Base-by-base conservation (phyloP, 2,113 vertebrate genomes). In the Nothoprocta pentlandii region DNA sequence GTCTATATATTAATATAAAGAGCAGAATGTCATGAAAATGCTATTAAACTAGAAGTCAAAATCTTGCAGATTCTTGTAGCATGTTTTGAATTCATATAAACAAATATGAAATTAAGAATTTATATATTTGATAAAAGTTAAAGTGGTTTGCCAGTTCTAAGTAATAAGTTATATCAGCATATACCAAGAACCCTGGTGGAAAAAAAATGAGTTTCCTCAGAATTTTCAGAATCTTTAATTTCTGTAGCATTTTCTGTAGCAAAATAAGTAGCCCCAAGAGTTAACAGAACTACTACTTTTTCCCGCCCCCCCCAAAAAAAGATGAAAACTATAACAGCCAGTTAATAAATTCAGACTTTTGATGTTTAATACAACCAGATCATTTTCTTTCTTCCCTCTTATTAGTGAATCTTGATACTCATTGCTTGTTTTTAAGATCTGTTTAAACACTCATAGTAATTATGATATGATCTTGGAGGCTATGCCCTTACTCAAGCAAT, bases 81-180 rank as follows among this genome's bases (percentile, higher is more conserved):
- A 41, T 6, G 44, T 79, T 87, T 49, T 82, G 21, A 87, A 68
- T 91, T 75, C 58, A 59, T 54, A 20, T 68, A 12, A 75, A 85
- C n/a, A 88, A 39, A 6, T 85, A 21, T 53, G 62, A 26, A 79
- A 41, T 10, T 46, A 39, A 78, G 78, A 59, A 9, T 39, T 42
- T 17, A n/a, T 58, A 39, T 3, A 59, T 74, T 68, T 78, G 5
- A 58, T 85, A 28, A n/a, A 89, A 76, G 21, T 76, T 83, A 49
- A 70, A 61, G 70, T 32, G 14, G 53, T 77, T 64, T 86, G 17
- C 36, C 12, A 70, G 15, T 77, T 90, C 56, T 79, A 64, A 71
- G 16, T 76, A 70, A 32, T 36, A 49, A 74, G 59, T 61, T n/a
- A 11, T 32, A 54, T 56, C 10, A 49, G 71, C 84, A 9, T 76